Conservation (phyloP, 2,113 vertebrate genomes). For the Hyperoodon ampullatus region DNA sequence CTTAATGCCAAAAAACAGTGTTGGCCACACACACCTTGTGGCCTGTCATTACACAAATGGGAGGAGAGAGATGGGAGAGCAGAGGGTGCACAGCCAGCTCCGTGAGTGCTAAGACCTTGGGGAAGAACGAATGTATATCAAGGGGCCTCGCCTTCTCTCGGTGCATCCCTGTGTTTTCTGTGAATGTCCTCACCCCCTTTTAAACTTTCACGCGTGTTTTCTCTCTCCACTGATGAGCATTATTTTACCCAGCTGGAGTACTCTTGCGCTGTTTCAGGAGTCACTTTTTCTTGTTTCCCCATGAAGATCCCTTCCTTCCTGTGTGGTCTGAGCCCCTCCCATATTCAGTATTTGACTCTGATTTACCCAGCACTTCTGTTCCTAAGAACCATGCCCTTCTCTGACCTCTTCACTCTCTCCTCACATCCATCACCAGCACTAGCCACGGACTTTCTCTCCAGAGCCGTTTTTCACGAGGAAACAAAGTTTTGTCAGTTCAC, state of each 20-base stretch:
- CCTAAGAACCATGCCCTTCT: background rate
- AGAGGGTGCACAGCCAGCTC: background rate
- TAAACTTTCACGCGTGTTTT: background rate
- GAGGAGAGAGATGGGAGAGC: background rate
- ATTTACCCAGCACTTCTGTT: background rate
- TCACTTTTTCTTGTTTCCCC: background rate
- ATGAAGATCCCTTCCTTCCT: background rate
- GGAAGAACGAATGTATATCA: background rate
- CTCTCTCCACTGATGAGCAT: background rate
- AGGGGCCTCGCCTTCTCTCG: background rate
- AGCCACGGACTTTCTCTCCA: background rate
- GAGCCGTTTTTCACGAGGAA: background rate
- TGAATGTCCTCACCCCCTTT: background rate
- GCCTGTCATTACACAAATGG: background rate
- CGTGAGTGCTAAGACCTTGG: accelerated
- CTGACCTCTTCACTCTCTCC: background rate
- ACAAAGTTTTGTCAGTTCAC: background rate
- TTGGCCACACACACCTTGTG: background rate
- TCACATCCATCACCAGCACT: background rate
- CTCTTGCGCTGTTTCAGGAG: background rate
- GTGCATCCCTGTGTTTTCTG: background rate
- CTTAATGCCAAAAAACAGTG: background rate
- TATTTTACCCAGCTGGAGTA: background rate
- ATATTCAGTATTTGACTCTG: background rate
- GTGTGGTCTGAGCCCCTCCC: background rate